Evolutionary conservation across 2,797 vertebrate species (phyloP), one percentile per base, ranked within the genome.

Genomic region (Sitta carolinensis): DNA sequence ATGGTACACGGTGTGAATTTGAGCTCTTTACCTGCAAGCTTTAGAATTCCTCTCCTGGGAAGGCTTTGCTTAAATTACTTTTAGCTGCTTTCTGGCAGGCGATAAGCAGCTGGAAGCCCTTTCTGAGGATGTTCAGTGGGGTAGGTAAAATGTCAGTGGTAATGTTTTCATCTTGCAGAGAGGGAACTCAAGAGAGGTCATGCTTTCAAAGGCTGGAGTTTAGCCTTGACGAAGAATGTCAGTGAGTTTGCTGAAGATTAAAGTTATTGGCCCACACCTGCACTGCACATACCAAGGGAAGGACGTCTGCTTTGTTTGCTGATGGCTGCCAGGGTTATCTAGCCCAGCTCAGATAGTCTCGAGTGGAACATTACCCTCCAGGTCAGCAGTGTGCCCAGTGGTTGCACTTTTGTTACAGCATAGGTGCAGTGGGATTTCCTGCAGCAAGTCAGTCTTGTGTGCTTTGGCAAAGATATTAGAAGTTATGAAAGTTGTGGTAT

Each of bases 221-320:
- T 15, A 73, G 32, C 48, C 54, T 89, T 83, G 40, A 38, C 8
- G 11, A 63, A 66, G 73, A 87, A 73, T 30, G 72, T 86, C 25
- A 17, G 58, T 75, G 54, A 75, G 43, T 84, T 94, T 73, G 40
- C 86, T 84, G 84, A 73, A 84, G 72, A 40, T 84, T 42, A 61
- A 38, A 45, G 38, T 72, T 75, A 34, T 6, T 87, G 72, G 30
- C 66, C 73, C 59, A 72, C 67, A n/a, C 73, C 64, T 83, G 75
- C 72, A 22, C 17, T 72, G 76, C 50, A 69, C 36, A 34, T 81
- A 48, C 43, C 26, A 27, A 48, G 20, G 27, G 36, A 20, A 77
- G 14, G 20, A 26, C 0, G 1, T 85, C 38, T 77, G 25, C 32
- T 42, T 47, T 77, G 61, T 74, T 94, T 90, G 57, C 76, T 12